These are phyloP conservation scores for Troglohyphantes excavatus DNA, from an alignment of 2,888 invertebrate species.

Conservation along the genomic window DNA sequence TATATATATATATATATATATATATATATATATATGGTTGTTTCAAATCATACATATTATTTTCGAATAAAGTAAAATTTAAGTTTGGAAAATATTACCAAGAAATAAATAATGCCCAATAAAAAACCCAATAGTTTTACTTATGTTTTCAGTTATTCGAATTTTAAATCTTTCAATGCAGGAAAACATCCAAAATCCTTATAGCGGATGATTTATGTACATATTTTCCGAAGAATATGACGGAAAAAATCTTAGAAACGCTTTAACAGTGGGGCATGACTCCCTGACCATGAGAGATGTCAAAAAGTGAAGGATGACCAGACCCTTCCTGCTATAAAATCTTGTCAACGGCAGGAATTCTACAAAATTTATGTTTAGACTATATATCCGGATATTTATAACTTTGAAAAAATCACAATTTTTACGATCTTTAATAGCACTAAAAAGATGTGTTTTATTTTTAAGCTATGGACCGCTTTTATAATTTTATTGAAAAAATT, in stretches of 20 bases:
- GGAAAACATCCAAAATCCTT: slow-evolving; percentile 12
- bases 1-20: too few relatives aligned
- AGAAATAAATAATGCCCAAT: too few relatives aligned
- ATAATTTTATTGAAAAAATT: too few relatives aligned
- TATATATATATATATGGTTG: too few relatives aligned
- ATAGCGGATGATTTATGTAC: slow-evolving; percentile 45
- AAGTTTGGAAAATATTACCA: too few relatives aligned
- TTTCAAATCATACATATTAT: too few relatives aligned
- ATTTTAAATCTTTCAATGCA: slow-evolving; percentile 23
- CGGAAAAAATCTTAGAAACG: slow-evolving; percentile 15
- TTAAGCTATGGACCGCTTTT: too few relatives aligned
- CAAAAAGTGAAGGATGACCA: slow-evolving; percentile 61
- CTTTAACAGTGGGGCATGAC: slow-evolving; percentile 26
- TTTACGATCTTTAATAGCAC: too few relatives aligned
- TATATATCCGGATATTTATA: slow-evolving; percentile 15
- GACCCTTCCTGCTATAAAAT: slow-evolving; percentile 14
- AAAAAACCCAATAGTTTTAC: too few relatives aligned
- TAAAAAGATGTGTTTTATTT: too few relatives aligned
- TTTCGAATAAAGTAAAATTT: too few relatives aligned
- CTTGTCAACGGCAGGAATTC: slow-evolving; percentile 26
- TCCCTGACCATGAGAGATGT: slow-evolving; percentile 1
- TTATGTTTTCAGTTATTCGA: slow-evolving; percentile 46
- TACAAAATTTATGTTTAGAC: slow-evolving; percentile 16
- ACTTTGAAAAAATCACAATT: not conserved
- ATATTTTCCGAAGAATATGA: slow-evolving; percentile 41